Evolutionary conservation across 2,797 vertebrate species (phyloP), one percentile per base, ranked within the genome.

Genomic region (Notamacropus eugenii): DNA sequence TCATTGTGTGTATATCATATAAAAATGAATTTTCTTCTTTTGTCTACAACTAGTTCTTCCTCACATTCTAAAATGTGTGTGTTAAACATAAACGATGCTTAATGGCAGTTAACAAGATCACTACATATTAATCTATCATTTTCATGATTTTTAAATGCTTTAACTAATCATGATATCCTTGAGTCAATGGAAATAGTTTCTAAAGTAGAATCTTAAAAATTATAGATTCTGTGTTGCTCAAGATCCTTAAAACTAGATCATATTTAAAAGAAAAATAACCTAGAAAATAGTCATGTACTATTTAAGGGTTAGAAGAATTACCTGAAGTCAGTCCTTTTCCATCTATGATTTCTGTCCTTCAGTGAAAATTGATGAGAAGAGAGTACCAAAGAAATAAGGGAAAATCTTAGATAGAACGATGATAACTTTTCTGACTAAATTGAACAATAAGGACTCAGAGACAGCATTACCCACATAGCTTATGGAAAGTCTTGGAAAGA

Each of bases 401-500:
- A 56, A 94, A 90, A 91, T 57, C 27, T 93, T 93, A 29, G 12
- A 9, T 93, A 13, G 91, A 87, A 90, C 58, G 27, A 4, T 11
- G 0, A 57, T 40, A 92, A 93, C 54, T 87, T 56, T 82, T 19
- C n/a, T 93, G 13, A 0, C 46, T 56, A 91, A 62, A 46, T 56
- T 46, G 52, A 94, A 93, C 28, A 95, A 54, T 92, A 96, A 14
- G 11, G 40, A 14, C 27, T 12, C 94, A 92, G 90, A 50, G 16
- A n/a, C 29, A 1, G 52, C 34, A 55, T 74, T 46, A 90, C 54
- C 34, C 56, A 2, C 28, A 92, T 10, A 96, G 1, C 22, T 87
- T 92, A 94, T 93, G 46, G 46, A 96, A 90, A 87, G 93, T 54
- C n/a, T 59, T 94, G 58, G 82, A 93, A 90, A 96, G 94, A 96